Base-by-base conservation (phyloP, 2,888 invertebrate species). In the Molorchus minor region DNA sequence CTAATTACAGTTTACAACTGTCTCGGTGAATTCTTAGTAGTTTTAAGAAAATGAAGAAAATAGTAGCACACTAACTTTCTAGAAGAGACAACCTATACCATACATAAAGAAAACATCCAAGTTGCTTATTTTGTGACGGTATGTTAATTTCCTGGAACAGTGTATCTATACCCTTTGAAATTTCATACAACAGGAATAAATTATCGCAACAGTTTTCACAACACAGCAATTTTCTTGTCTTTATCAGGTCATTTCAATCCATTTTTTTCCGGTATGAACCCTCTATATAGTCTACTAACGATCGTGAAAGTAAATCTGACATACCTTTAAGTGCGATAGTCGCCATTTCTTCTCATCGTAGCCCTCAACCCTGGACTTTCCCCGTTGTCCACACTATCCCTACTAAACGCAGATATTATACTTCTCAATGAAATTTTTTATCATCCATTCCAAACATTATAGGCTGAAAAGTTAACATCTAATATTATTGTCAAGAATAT, bases 311-410 rank as follows among this genome's bases (percentile, higher is more conserved):
- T 10, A 38, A 53, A 30, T 40, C 40, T 3, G n/a, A 67, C 71
- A 71, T 70, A 78, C 79, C 66, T 74, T 73, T 55, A 79, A 68
- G 64, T 77, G 74, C 0, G 74, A 72, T 4, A 75, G 63, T 15
- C 74, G 69, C 75, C 76, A 78, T 52, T 72, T 67, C 40, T 69
- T 72, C 51, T 78, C 78, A 12, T 75, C 72, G 44, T 66, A 62
- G 3, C 41, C 52, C 33, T 59, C 60, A 40, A 38, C 5, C 38
- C 38, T 25, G 36, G 1, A 10, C 20, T 36, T 38, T 1, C 20
- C 3, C 38, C 38, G 13, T 38, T 25, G 4, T 49, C 49, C 3
- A 35, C 25, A 40, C 38, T 29, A 2, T 21, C 17, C 10, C 38
- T 38, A 38, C 38, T 38, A n/a, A 49, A 38, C 29, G 21, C 49